Evolutionary conservation across 2,888 invertebrate species (phyloP).

Genomic region (Dendrolimus pini): DNA sequence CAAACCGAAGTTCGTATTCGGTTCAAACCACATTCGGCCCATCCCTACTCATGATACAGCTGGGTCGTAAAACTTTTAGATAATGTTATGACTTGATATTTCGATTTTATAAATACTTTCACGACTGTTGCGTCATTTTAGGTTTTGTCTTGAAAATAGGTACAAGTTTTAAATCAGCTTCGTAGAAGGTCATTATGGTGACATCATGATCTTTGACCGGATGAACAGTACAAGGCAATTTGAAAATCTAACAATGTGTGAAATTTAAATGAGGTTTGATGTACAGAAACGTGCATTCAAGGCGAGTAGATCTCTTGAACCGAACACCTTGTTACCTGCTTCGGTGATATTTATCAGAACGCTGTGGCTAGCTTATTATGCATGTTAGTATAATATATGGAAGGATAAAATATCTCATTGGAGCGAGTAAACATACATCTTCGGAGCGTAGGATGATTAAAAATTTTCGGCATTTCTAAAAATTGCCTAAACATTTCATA

Average conservation of each 20-base stretch:
- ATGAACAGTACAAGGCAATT: slow-evolving; percentile 43
- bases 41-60: slow-evolving; percentile 21
- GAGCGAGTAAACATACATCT: neutral
- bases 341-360: neutral
- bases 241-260: slow-evolving; percentile 31
- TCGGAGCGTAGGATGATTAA: neutral
- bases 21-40: no score
- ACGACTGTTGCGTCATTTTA: no score
- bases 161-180: neutral
- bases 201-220: slow-evolving; percentile 41
- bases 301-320: neutral
- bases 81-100: no score
- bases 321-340: neutral
- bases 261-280: slow-evolving; percentile 37
- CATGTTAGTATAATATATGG: neutral
- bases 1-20: no score
- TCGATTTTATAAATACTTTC: no score
- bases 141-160: no score
- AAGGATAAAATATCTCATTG: neutral
- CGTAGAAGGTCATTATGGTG: slow-evolving; percentile 23
- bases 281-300: neutral
- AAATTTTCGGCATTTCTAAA: neutral
- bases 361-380: neutral
- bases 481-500: neutral
- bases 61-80: slow-evolving; percentile 10